Conservation (phyloP, 2,888 invertebrate species). For the Xylophagus ater region DNA sequence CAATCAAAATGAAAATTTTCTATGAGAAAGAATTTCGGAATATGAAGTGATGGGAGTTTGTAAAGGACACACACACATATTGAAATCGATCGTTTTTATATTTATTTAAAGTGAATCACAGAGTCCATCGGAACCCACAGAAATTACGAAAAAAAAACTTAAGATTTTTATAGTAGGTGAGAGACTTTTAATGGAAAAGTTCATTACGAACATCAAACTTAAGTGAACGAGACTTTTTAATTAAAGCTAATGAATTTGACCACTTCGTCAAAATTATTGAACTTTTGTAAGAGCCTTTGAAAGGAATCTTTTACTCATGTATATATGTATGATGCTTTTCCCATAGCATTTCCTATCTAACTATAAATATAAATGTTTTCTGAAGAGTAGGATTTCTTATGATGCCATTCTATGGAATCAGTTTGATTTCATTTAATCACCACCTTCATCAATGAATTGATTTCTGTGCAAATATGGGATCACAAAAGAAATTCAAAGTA, state of each 20-base stretch:
- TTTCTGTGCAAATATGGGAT: too few relatives aligned
- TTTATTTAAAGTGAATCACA: background rate
- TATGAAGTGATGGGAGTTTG: background rate
- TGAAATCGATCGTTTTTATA: background rate
- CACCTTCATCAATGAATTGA: too few relatives aligned
- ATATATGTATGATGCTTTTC: too few relatives aligned
- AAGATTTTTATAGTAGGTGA: background rate
- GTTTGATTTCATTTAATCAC: too few relatives aligned
- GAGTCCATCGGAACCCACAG: background rate
- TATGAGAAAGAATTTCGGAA: slow-evolving; percentile 1
- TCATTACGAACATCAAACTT: slow-evolving; percentile 17
- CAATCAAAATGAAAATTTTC: slow-evolving; percentile 13
- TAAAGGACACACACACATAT: background rate
- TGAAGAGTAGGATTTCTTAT: too few relatives aligned
- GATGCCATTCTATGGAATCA: too few relatives aligned
- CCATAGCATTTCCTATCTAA: too few relatives aligned
- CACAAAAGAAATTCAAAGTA: too few relatives aligned
- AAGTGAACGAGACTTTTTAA: slow-evolving; percentile 17
- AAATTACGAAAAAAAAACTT: too few relatives aligned
- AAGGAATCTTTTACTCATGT: slow-evolving; percentile 13
- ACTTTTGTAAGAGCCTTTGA: slow-evolving; percentile 14
- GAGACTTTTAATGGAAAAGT: slow-evolving; percentile 17
- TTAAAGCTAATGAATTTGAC: slow-evolving; percentile 18
- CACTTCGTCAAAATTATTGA: slow-evolving; percentile 17
- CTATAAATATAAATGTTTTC: too few relatives aligned